phyloP scores from a whole-genome alignment of 2,113 vertebrate genomes.

The Corythornis vintsioides region DNA sequence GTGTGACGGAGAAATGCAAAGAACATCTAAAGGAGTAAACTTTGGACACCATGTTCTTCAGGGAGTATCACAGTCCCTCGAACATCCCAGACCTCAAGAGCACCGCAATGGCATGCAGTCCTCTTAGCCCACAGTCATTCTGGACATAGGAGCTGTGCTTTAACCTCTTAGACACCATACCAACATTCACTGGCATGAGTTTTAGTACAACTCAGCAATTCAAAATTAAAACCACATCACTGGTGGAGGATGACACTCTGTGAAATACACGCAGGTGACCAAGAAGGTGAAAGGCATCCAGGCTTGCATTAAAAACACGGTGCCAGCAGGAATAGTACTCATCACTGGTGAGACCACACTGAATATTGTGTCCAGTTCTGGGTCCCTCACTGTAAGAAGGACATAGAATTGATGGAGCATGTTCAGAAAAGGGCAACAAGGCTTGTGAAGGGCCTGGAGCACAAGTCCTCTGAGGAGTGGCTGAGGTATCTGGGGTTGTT shows the following conservation, averaged over 20 bases:
- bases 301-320: too few relatives aligned
- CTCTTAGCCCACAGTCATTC: neutral
- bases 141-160: neutral
- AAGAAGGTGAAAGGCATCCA: too few relatives aligned
- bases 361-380: too few relatives aligned
- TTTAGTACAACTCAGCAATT: neutral
- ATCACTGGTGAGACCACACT: too few relatives aligned
- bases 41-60: neutral
- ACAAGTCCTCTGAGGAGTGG: too few relatives aligned
- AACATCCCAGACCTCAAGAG: rapidly evolving
- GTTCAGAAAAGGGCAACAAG: too few relatives aligned
- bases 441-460: too few relatives aligned
- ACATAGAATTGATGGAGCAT: too few relatives aligned
- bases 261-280: neutral
- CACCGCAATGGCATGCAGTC: rapidly evolving
- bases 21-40: neutral
- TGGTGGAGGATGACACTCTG: neutral
- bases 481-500: too few relatives aligned
- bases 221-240: neutral
- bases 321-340: too few relatives aligned
- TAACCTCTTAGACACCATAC: neutral
- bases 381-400: too few relatives aligned
- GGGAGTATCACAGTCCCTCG: neutral
- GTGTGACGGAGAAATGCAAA: neutral
- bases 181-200: neutral